phyloP scores from a whole-genome alignment of 2,113 vertebrate species.

The Andinoacara biseriatus region DNA sequence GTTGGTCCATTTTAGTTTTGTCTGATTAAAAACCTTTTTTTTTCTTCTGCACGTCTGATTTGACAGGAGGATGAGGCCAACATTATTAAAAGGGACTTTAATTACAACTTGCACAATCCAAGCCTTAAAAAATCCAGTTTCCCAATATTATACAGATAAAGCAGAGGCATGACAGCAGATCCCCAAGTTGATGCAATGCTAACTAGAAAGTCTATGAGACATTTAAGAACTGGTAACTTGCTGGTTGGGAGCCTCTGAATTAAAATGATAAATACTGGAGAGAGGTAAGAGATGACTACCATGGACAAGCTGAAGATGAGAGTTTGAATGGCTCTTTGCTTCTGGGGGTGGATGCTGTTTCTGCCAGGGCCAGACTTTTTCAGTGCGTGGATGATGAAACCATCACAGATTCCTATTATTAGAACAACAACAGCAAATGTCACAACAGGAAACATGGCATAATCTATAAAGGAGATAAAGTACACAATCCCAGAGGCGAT shows the following conservation, averaged over 20 bases:
- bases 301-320: constrained; percentile 63
- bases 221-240: accelerated
- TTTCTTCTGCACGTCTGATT: not conserved
- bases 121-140: constrained; percentile 11
- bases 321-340: constrained; percentile 67
- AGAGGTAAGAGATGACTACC: constrained; percentile 52
- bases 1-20: not conserved
- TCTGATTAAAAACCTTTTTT: not conserved
- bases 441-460: not conserved
- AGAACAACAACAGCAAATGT: constrained; percentile 4
- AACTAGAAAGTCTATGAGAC: not conserved
- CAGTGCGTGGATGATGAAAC: constrained; percentile 51
- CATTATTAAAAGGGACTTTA: not conserved
- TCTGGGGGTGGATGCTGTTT: constrained; percentile 59
- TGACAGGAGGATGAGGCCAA: not conserved
- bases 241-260: not conserved
- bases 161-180: constrained; percentile 57
- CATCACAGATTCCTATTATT: constrained; percentile 51
- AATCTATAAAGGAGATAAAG: accelerated
- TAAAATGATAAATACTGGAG: constrained; percentile 16
- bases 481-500: not conserved
- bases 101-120: not conserved
- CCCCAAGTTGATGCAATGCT: constrained; percentile 9
- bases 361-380: constrained; percentile 22
- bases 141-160: constrained; percentile 44